phyloP scores from a whole-genome alignment of 2,113 vertebrate genomes.

The Steatornis caripensis region DNA sequence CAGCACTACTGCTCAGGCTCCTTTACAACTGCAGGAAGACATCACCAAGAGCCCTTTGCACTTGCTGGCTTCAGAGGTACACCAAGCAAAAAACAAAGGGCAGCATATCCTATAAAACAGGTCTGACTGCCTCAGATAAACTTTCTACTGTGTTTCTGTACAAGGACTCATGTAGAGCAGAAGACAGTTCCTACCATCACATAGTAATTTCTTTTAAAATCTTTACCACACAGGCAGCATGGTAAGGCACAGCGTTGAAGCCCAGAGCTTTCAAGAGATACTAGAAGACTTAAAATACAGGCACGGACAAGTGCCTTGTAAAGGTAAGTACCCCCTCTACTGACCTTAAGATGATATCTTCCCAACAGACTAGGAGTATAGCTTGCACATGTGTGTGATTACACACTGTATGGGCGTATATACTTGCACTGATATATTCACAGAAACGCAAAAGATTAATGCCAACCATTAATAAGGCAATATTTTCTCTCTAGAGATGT shows the following conservation, averaged over 20 bases:
- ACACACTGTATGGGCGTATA: not conserved
- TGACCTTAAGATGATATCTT: not conserved
- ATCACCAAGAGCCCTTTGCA: not conserved
- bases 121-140: not conserved
- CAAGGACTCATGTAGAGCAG: not conserved
- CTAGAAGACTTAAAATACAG: not conserved
- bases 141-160: not conserved
- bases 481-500: not conserved
- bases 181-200: not conserved
- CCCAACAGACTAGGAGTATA: not conserved
- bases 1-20: not conserved
- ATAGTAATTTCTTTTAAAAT: not conserved
- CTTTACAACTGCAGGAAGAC: not conserved
- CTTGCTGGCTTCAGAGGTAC: not conserved
- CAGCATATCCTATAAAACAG: not conserved
- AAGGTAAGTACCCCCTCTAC: constrained; percentile 5
- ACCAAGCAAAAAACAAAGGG: not conserved
- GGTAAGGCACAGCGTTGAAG: not conserved
- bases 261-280: not conserved
- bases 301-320: not conserved
- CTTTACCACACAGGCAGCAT: not conserved
- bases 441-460: not conserved
- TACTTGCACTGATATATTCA: not conserved
- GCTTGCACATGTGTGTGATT: fast-evolving
- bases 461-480: not conserved